A percentile compares a stretch with the other conserved stretches of the same genome.
phyloP scores from a whole-genome alignment of 2,113 vertebrate genomes.

The Artemisiospiza belli region DNA sequence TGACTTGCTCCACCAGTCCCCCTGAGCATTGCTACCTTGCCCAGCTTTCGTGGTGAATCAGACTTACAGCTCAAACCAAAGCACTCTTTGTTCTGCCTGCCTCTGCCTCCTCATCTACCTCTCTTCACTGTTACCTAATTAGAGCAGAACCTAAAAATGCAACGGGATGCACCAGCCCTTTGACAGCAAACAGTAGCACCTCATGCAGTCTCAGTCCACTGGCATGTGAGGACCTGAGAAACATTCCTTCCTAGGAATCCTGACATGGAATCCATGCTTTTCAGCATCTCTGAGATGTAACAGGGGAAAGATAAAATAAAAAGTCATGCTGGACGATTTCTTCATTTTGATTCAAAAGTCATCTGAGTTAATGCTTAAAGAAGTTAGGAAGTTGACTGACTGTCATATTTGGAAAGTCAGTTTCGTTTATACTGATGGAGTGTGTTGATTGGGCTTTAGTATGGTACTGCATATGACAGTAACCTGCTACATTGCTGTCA shows the following conservation, averaged over 20 bases:
- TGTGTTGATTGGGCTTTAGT: not conserved
- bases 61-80: not conserved
- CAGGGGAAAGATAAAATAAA: not conserved
- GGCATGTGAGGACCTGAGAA: rapidly evolving
- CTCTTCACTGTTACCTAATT: not conserved
- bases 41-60: not conserved
- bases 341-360: not conserved
- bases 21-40: rapidly evolving
- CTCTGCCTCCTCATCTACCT: not conserved
- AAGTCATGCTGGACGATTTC: not conserved
- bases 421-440: not conserved
- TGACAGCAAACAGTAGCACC: not conserved
- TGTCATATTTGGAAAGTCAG: not conserved
- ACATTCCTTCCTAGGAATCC: not conserved
- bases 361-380: not conserved
- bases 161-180: not conserved
- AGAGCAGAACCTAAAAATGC: not conserved
- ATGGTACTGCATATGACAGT: not conserved
- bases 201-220: rapidly evolving
- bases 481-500: not conserved
- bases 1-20: not conserved
- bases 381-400: not conserved
- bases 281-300: not conserved
- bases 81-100: not conserved
- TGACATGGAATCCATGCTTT: not conserved